These are phyloP conservation scores for Nudaria mundana DNA, from an alignment of 2,888 invertebrate species.

Conservation along the genomic window DNA sequence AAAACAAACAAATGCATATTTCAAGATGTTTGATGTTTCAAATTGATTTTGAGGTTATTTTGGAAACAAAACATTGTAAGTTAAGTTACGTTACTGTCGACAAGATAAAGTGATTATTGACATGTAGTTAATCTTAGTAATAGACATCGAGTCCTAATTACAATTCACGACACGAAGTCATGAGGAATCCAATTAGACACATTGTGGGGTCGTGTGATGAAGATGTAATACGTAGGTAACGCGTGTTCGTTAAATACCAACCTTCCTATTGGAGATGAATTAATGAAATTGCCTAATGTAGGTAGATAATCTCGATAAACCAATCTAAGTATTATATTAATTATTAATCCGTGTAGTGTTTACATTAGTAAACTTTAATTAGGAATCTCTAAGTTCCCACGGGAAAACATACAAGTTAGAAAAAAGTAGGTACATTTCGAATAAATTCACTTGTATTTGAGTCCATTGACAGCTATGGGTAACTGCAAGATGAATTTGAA, in stretches of 20 bases:
- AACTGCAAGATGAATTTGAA: no score
- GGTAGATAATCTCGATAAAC: no score
- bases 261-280: conserved; percentile 10
- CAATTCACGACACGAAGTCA: conserved; percentile 11
- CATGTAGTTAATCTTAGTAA: background rate
- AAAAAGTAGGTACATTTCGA: no score
- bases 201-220: conserved; percentile 16
- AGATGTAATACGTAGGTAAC: background rate
- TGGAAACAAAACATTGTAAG: conserved; percentile 2
- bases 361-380: no score
- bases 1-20: conserved; percentile 20
- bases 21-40: conserved; percentile 12
- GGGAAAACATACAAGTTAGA: no score
- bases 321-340: no score
- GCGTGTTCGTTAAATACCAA: background rate
- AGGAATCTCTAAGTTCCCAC: no score
- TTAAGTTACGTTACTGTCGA: background rate
- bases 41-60: conserved; percentile 15
- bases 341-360: no score
- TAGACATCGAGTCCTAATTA: conserved; percentile 12
- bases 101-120: background rate
- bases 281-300: no score
- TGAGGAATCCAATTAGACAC: conserved; percentile 20
- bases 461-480: no score
- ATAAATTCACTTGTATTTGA: no score